Percentiles rank a stretch among this genome's conserved stretches.
Conservation (phyloP, 2,113 vertebrate species). For the Engystomops pustulosus region DNA sequence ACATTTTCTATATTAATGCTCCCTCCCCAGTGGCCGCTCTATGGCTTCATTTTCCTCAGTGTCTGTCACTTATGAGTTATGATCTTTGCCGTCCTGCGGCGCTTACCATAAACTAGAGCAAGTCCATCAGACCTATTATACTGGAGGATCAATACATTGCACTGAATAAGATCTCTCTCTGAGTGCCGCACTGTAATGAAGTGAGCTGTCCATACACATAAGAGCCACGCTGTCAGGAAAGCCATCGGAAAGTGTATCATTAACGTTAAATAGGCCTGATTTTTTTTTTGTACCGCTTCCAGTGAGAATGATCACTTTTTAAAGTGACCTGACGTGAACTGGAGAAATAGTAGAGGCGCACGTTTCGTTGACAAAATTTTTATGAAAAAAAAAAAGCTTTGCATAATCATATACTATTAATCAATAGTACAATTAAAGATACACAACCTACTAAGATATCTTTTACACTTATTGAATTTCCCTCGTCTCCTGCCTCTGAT, state of each 20-base stretch:
- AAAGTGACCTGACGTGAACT: background rate
- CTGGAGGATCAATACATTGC: constrained; percentile 46
- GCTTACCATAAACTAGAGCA: constrained; percentile 48
- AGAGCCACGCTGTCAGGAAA: constrained; percentile 26
- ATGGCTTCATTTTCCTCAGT: constrained; percentile 43
- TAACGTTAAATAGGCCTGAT: constrained; percentile 22
- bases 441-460: too few relatives aligned
- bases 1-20: constrained; percentile 40
- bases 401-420: too few relatives aligned
- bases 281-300: background rate
- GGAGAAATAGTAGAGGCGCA: too few relatives aligned
- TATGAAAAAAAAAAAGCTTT: too few relatives aligned
- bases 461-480: too few relatives aligned
- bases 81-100: background rate
- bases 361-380: too few relatives aligned
- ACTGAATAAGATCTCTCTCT: constrained; percentile 34
- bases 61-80: constrained; percentile 47
- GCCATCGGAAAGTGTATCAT: constrained; percentile 35
- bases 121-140: constrained; percentile 57
- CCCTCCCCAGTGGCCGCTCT: background rate
- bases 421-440: too few relatives aligned
- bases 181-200: constrained; percentile 55
- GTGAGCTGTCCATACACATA: constrained; percentile 56
- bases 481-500: too few relatives aligned
- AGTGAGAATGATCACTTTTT: constrained; percentile 14